Evolutionary conservation across 2,797 vertebrate genomes (phyloP).

Genomic region (Pseudocheirus occidentalis): DNA sequence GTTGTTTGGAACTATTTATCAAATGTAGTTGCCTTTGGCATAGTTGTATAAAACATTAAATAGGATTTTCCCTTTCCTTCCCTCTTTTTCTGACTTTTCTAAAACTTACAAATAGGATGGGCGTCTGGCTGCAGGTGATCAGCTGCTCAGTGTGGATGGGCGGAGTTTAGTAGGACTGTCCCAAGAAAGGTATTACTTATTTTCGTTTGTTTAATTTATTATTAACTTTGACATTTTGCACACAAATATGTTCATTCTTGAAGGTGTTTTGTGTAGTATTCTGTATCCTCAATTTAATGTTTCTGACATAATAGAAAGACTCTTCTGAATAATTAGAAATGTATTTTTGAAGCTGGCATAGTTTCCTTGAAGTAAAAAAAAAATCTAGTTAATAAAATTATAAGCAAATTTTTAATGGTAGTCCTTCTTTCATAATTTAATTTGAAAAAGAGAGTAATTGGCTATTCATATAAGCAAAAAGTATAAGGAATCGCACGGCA

Average conservation of each 20-base stretch:
- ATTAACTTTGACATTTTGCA: background rate
- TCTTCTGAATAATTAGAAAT: background rate
- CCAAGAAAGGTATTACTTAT: conserved; percentile 92
- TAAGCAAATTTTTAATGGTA: background rate
- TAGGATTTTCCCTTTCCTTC: background rate
- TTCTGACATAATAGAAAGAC: background rate
- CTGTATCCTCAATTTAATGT: background rate
- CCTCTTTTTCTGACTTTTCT: background rate
- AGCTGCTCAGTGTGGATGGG: conserved; percentile 97
- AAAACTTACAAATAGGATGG: conserved; percentile 88
- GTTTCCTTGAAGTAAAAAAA: background rate
- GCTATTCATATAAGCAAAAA: background rate
- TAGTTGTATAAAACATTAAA: accelerated
- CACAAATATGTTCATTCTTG: background rate
- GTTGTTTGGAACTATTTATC: background rate
- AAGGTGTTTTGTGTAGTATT: background rate
- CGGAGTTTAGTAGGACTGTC: conserved; percentile 97
- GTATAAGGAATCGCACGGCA: background rate
- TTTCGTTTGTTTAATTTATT: background rate
- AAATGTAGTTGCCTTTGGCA: accelerated
- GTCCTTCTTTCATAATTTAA: background rate
- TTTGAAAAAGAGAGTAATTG: background rate
- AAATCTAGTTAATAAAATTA: background rate
- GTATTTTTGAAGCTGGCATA: background rate
- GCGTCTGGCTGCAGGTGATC: conserved; percentile 96